A percentile compares a stretch with the other conserved stretches of the same genome.
Conservation (phyloP, 2,797 vertebrate species). For the Rhinophrynus dorsalis region DNA sequence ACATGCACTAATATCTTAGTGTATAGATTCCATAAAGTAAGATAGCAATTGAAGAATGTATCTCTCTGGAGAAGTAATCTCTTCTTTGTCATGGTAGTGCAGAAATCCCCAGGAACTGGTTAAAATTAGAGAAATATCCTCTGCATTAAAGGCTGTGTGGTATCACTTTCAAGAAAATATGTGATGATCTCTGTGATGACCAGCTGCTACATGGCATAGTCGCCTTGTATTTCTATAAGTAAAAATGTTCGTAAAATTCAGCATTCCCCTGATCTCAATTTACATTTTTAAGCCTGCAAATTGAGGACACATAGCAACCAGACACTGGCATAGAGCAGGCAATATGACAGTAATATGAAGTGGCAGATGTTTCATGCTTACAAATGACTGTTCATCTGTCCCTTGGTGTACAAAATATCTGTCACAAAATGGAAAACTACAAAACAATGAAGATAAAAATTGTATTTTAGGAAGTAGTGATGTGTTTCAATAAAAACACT, state of each 20-base stretch:
- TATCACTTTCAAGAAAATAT: conserved; percentile 21
- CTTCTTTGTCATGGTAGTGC: too few relatives aligned
- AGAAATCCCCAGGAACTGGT: neutral
- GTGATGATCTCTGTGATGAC: neutral
- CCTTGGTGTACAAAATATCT: too few relatives aligned
- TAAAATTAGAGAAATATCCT: conserved; percentile 6
- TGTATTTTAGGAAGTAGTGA: too few relatives aligned
- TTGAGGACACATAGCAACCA: neutral
- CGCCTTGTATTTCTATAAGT: neutral
- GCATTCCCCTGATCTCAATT: neutral
- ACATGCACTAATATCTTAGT: too few relatives aligned
- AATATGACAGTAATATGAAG: neutral
- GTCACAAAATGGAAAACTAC: too few relatives aligned
- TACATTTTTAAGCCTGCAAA: neutral
- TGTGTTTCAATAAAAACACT: too few relatives aligned
- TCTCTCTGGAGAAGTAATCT: too few relatives aligned
- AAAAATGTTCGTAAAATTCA: conserved; percentile 5
- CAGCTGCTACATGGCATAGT: neutral
- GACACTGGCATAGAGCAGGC: neutral
- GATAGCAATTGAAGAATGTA: too few relatives aligned
- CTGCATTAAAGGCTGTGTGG: neutral
- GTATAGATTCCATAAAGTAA: too few relatives aligned
- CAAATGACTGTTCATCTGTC: neutral
- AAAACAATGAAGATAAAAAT: too few relatives aligned
- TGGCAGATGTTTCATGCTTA: neutral